Conservation (phyloP, 2,888 invertebrate genomes). For the Lepidochitona cinerea region DNA sequence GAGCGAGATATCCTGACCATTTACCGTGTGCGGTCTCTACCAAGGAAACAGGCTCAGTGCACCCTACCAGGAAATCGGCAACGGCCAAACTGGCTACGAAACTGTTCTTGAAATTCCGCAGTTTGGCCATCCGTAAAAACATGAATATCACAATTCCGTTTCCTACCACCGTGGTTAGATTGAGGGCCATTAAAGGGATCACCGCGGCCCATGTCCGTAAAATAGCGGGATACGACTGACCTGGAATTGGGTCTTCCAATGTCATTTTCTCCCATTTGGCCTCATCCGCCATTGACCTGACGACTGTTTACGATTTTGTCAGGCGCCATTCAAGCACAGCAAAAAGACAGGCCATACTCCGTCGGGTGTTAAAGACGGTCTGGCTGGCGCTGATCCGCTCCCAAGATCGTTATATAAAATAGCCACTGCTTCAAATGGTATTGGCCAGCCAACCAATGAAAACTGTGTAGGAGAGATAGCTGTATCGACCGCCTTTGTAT, state of each 20-base stretch:
- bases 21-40: slow-evolving; percentile 41
- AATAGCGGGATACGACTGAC: not conserved
- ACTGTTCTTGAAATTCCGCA: slow-evolving; percentile 54
- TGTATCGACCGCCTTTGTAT: too few species aligned
- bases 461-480: too few species aligned
- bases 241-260: not conserved
- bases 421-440: too few species aligned
- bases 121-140: slow-evolving; percentile 41
- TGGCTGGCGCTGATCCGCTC: too few species aligned
- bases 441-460: too few species aligned
- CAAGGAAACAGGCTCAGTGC: slow-evolving; percentile 49
- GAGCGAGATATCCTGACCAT: slow-evolving; percentile 19
- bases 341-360: too few species aligned
- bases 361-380: too few species aligned
- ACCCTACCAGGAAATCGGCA: slow-evolving; percentile 54
- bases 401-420: too few species aligned
- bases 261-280: not conserved
- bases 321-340: too few species aligned
- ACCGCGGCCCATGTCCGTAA: not conserved
- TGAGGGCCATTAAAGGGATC: slow-evolving; percentile 16
- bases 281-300: too few species aligned
- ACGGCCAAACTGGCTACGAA: slow-evolving; percentile 57
- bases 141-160: slow-evolving; percentile 53
- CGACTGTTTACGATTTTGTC: too few species aligned
- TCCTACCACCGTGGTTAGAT: slow-evolving; percentile 44